Conservation (phyloP, 2,113 vertebrate species). For the Heterochromis multidens region DNA sequence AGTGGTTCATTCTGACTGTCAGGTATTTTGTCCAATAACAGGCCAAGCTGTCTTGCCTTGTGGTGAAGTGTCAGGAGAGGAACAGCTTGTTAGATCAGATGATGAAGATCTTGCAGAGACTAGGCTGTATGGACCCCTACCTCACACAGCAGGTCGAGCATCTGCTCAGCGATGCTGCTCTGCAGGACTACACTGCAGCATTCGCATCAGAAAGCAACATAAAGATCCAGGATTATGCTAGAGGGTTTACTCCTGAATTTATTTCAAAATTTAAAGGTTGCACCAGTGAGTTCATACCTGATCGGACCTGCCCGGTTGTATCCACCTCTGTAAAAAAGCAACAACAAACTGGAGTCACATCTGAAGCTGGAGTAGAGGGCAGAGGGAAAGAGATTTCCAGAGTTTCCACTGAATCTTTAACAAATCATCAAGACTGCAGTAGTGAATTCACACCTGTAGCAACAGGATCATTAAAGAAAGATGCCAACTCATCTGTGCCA, state of each 20-base stretch:
- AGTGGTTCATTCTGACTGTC: slow-evolving; percentile 5
- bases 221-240: neutral
- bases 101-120: slow-evolving; percentile 54
- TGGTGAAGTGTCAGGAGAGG: slow-evolving; percentile 80
- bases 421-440: neutral
- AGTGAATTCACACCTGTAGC: neutral
- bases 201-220: slow-evolving; percentile 14
- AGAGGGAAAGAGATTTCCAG: neutral
- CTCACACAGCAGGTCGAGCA: slow-evolving; percentile 64
- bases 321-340: neutral
- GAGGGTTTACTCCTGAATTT: neutral
- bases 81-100: slow-evolving; percentile 74
- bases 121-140: slow-evolving; percentile 15
- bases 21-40: slow-evolving; percentile 25
- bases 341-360: neutral
- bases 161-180: slow-evolving; percentile 66
- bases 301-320: neutral
- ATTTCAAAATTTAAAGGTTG: slow-evolving; percentile 9
- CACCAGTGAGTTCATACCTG: slow-evolving; percentile 22
- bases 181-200: slow-evolving; percentile 67
- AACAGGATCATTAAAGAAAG: neutral
- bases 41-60: slow-evolving; percentile 78
- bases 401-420: neutral
- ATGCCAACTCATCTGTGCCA: slow-evolving; percentile 1
- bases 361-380: neutral